These are phyloP conservation scores for Meleagris gallopavo DNA, from an alignment of 2,113 vertebrate species.

Conservation along the genomic window DNA sequence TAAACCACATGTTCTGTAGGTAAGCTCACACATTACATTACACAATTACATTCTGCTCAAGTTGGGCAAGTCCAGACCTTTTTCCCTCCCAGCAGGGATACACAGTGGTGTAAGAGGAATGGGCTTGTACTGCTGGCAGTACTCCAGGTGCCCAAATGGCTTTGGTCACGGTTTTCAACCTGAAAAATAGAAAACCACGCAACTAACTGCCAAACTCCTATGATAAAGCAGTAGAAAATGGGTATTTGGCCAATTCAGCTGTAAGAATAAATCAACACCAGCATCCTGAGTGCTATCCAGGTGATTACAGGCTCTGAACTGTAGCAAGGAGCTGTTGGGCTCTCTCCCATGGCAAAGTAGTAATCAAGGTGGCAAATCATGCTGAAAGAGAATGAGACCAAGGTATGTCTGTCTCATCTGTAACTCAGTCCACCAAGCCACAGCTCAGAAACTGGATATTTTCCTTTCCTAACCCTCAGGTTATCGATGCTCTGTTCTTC, in stretches of 20 bases:
- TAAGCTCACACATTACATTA: neutral
- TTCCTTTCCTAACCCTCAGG: neutral
- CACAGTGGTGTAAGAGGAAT: neutral
- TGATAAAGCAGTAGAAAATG: neutral
- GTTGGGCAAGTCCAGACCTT: neutral
- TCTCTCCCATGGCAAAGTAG: neutral
- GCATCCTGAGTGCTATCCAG: neutral
- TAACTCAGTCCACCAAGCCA: neutral
- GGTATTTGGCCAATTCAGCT: neutral
- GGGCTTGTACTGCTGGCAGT: neutral
- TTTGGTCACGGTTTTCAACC: neutral
- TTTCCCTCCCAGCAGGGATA: too few species aligned
- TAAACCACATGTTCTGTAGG: neutral
- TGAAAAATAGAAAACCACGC: neutral
- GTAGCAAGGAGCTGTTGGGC: neutral
- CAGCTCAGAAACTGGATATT: neutral
- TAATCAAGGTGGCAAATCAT: neutral
- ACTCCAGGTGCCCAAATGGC: neutral
- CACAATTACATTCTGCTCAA: neutral
- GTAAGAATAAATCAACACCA: neutral
- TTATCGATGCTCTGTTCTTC: neutral
- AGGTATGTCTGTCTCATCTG: neutral
- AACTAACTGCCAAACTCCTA: neutral
- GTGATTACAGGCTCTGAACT: neutral
- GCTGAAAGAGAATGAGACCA: neutral